Conservation (phyloP, 2,113 vertebrate genomes). For the Theropithecus gelada region DNA sequence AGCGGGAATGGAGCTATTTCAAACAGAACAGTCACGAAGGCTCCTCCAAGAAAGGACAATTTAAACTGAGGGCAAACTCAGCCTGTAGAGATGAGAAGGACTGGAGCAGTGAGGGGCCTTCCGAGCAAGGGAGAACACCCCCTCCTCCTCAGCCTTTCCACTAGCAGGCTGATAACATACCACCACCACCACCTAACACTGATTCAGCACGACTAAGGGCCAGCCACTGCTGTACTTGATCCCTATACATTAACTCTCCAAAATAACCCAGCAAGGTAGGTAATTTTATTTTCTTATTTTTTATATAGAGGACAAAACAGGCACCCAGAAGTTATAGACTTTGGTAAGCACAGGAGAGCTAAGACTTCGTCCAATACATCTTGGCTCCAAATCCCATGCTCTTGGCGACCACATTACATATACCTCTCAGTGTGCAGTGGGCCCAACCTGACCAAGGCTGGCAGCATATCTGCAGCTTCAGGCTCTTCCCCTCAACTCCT, state of each 20-base stretch:
- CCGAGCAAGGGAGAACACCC: background rate
- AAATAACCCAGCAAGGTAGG: background rate
- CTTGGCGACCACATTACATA: background rate
- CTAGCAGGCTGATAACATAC: background rate
- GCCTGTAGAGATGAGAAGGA: background rate
- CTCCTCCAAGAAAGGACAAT: background rate
- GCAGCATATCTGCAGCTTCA: background rate
- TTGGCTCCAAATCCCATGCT: background rate
- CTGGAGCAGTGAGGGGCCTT: background rate
- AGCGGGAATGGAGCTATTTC: fast-evolving
- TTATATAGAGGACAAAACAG: background rate
- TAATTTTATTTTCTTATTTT: background rate
- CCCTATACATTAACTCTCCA: background rate
- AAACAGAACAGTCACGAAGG: fast-evolving
- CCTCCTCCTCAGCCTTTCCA: background rate
- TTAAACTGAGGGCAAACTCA: background rate
- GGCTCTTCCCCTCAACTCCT: background rate
- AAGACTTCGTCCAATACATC: background rate
- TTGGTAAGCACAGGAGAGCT: background rate
- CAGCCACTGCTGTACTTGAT: background rate
- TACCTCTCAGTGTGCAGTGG: fast-evolving
- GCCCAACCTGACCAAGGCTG: background rate
- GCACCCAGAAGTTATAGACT: background rate
- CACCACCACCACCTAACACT: background rate
- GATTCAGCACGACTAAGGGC: background rate